A percentile compares a stretch with the other conserved stretches of the same genome.
phyloP scores from a whole-genome alignment of 2,888 invertebrate species.

The Thereva unica region DNA sequence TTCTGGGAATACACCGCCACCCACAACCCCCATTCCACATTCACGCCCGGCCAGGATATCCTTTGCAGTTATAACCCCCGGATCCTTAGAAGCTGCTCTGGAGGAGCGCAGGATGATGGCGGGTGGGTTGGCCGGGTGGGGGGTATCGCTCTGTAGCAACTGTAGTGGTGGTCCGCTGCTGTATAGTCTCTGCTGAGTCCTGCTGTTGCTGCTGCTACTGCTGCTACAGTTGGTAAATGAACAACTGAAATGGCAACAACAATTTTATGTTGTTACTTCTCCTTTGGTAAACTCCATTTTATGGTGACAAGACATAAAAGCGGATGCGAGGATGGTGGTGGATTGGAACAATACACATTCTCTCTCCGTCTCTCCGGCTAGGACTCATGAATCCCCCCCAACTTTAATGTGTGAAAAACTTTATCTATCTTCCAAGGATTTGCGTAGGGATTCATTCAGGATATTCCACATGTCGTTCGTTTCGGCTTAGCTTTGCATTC shows the following conservation, averaged over 20 bases:
- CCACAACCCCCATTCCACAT: neutral
- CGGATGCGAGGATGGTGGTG: conserved; percentile 33
- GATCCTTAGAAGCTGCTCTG: no score
- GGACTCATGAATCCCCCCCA: conserved; percentile 28
- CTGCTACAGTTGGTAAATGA: conserved; percentile 32
- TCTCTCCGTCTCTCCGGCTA: conserved; percentile 4
- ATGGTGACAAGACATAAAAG: conserved; percentile 42
- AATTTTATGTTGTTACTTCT: conserved; percentile 33
- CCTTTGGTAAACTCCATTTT: conserved; percentile 40
- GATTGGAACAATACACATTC: conserved; percentile 30
- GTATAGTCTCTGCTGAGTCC: no score
- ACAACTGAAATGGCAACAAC: conserved; percentile 22
- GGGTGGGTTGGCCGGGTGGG: no score
- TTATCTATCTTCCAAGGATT: conserved; percentile 42
- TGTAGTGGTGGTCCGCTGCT: no score
- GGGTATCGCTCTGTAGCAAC: no score
- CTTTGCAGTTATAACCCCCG: no score
- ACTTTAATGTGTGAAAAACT: conserved; percentile 36
- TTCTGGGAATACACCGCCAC: neutral
- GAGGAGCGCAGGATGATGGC: no score
- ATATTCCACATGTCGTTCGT: conserved; percentile 42
- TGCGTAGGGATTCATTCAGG: conserved; percentile 41
- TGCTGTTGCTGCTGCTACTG: no score
- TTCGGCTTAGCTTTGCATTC: conserved; percentile 35
- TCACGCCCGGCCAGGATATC: neutral